Conservation (phyloP, 2,113 vertebrate species). For the Rhinichthys klamathensis region DNA sequence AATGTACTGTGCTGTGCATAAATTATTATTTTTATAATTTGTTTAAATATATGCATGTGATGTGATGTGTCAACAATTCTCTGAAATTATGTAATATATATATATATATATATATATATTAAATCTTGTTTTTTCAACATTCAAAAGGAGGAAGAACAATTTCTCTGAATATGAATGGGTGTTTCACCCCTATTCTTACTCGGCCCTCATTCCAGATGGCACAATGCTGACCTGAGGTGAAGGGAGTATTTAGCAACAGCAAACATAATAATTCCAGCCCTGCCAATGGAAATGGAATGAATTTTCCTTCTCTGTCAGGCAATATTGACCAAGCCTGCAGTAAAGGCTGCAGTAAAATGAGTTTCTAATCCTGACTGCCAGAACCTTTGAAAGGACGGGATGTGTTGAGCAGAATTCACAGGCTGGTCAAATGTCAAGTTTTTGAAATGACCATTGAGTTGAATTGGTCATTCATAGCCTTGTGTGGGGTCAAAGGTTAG, state of each 20-base stretch:
- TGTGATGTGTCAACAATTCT: not conserved
- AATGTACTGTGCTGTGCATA: not conserved
- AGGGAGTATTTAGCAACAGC: constrained; percentile 45
- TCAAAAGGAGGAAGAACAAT: not conserved
- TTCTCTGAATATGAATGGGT: constrained; percentile 11
- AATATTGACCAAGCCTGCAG: constrained; percentile 48
- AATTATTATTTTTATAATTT: too few species aligned
- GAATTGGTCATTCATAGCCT: constrained; percentile 70
- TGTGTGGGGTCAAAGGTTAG: constrained; percentile 52
- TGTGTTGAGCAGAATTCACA: constrained; percentile 52
- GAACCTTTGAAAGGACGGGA: constrained; percentile 40
- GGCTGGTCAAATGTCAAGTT: constrained; percentile 47
- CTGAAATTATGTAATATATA: not conserved
- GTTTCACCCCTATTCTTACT: not conserved
- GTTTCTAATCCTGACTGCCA: constrained; percentile 38
- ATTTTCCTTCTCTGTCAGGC: constrained; percentile 44
- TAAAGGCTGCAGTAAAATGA: constrained; percentile 48
- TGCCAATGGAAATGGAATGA: constrained; percentile 44
- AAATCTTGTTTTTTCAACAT: not conserved
- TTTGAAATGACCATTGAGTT: constrained; percentile 53
- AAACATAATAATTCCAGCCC: constrained; percentile 54
- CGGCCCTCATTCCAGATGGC: constrained; percentile 4
- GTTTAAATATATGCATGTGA: too few species aligned
- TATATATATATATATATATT: too few species aligned
- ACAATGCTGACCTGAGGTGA: constrained; percentile 33